A percentile compares a stretch with the other conserved stretches of the same genome.
These are phyloP conservation scores for Lonchura striata DNA, from an alignment of 2,113 vertebrate species.

Conservation along the genomic window DNA sequence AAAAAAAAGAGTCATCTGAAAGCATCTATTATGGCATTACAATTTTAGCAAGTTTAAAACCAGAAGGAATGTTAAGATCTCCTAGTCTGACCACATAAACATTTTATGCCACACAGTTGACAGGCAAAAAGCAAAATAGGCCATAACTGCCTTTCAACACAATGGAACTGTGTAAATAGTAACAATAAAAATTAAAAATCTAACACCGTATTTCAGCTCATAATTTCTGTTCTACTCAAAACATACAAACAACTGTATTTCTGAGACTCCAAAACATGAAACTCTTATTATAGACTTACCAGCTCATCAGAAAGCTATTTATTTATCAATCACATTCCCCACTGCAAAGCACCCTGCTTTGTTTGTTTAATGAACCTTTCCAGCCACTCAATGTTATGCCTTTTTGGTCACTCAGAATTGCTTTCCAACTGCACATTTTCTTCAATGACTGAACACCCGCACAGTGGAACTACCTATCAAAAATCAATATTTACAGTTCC, in stretches of 20 bases:
- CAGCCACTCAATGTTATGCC: neutral
- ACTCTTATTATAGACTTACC: neutral
- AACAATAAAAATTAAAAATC: neutral
- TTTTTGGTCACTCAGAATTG: neutral
- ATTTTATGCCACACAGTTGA: neutral
- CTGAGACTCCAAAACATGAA: neutral
- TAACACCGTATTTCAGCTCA: neutral
- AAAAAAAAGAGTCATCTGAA: neutral
- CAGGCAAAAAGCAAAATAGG: fast-evolving
- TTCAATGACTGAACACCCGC: neutral
- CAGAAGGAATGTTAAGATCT: neutral
- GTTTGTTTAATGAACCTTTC: neutral
- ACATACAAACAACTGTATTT: neutral
- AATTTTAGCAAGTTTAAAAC: neutral
- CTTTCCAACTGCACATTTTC: neutral
- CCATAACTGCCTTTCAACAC: neutral
- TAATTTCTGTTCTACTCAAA: neutral
- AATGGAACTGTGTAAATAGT: neutral
- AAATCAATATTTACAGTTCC: neutral
- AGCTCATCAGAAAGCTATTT: neutral
- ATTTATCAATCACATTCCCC: neutral
- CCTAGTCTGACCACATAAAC: neutral
- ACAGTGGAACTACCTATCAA: neutral
- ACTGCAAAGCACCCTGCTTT: neutral
- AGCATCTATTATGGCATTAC: too few species aligned